Evolutionary conservation across 2,797 vertebrate species (phyloP).

Genomic region (Esox lucius): DNA sequence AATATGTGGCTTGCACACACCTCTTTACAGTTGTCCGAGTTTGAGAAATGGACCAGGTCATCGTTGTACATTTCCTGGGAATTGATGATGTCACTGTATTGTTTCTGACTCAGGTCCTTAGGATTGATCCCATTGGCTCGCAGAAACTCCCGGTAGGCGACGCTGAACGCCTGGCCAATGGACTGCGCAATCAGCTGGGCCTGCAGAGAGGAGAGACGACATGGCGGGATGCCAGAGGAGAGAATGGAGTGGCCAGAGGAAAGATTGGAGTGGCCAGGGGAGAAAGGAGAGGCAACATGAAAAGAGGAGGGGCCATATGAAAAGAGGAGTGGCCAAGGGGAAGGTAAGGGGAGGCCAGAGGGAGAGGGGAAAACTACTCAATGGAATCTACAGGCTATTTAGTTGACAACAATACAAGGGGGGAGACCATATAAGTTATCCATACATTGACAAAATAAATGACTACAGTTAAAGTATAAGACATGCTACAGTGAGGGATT

Average conservation of each 20-base stretch:
- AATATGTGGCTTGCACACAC: slow-evolving; percentile 58
- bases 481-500: neutral
- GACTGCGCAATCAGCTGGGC: slow-evolving; percentile 98
- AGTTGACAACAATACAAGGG: slow-evolving; percentile 41
- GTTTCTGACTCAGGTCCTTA: slow-evolving; percentile 97
- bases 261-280: slow-evolving; percentile 23
- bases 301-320: no score
- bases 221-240: neutral
- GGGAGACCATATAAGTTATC: slow-evolving; percentile 38
- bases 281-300: no score
- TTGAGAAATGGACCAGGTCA: slow-evolving; percentile 84
- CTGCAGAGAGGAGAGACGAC: slow-evolving; percentile 64
- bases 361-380: slow-evolving; percentile 38
- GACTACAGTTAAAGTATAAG: neutral
- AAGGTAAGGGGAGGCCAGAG: neutral
- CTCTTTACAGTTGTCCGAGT: slow-evolving; percentile 99
- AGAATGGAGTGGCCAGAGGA: neutral
- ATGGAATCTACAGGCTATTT: slow-evolving; percentile 39
- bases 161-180: slow-evolving; percentile 97
- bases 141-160: slow-evolving; percentile 97
- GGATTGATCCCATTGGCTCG: slow-evolving; percentile 97
- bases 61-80: slow-evolving; percentile 89
- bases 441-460: slow-evolving; percentile 17
- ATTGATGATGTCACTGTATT: slow-evolving; percentile 97
- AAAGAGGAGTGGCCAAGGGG: no score